Conservation (phyloP, 2,113 vertebrate genomes). For the Nerophis ophidion region DNA sequence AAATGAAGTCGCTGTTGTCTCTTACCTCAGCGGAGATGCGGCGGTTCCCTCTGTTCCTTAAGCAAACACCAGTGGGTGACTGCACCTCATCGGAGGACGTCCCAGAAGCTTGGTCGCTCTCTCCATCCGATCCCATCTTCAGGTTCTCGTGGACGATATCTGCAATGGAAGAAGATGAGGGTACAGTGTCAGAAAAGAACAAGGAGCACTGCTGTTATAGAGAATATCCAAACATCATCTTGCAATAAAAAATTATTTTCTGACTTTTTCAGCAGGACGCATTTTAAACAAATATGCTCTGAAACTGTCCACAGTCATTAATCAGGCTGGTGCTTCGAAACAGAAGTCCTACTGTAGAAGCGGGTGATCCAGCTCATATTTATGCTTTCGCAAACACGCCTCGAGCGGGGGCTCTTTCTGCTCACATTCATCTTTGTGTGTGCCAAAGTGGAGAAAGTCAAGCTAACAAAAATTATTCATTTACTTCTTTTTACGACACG, state of each 20-base stretch:
- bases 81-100: slow-evolving; percentile 95
- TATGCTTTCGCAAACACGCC: neutral
- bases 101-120: slow-evolving; percentile 93
- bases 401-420: slow-evolving; percentile 7
- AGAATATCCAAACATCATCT: slow-evolving; percentile 8
- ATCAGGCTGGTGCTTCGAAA: neutral
- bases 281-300: neutral
- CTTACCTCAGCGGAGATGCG: slow-evolving; percentile 91
- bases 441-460: slow-evolving; percentile 5
- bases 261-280: slow-evolving; percentile 6
- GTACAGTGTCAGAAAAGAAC: neutral
- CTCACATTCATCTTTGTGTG: neutral
- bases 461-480: neutral
- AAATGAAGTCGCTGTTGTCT: slow-evolving; percentile 10
- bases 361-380: neutral
- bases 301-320: neutral
- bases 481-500: neutral
- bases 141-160: slow-evolving; percentile 95
- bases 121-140: slow-evolving; percentile 95
- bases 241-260: slow-evolving; percentile 20
- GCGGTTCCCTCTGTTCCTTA: slow-evolving; percentile 86
- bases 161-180: slow-evolving; percentile 41
- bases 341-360: slow-evolving; percentile 2
- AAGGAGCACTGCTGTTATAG: no score
- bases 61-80: slow-evolving; percentile 89